Conservation (phyloP, 2,113 vertebrate species). For the Sclerurus mexicanus region DNA sequence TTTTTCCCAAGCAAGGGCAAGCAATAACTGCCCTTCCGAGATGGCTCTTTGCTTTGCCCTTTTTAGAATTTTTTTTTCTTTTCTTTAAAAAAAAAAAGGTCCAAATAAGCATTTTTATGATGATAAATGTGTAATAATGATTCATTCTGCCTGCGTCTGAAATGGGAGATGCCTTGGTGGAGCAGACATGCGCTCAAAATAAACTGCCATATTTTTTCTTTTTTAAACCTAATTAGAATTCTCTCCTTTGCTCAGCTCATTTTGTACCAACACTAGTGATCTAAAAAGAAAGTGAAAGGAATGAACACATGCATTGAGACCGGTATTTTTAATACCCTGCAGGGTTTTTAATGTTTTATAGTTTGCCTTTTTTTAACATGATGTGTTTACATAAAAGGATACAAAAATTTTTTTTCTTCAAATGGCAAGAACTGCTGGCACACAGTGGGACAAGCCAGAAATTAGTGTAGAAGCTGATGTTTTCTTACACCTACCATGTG, state of each 20-base stretch:
- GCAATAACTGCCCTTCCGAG: slow-evolving; percentile 75
- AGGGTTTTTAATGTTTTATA: slow-evolving; percentile 21
- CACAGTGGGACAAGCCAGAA: slow-evolving; percentile 1
- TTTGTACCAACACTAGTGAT: slow-evolving; percentile 49
- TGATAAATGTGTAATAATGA: slow-evolving; percentile 68
- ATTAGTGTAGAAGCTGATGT: not conserved
- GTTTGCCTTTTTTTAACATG: slow-evolving; percentile 34
- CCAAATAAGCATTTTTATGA: slow-evolving; percentile 73
- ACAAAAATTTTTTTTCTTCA: not conserved
- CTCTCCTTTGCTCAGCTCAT: slow-evolving; percentile 49
- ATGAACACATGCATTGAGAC: slow-evolving; percentile 8
- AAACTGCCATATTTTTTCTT: slow-evolving; percentile 53
- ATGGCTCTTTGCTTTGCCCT: slow-evolving; percentile 68
- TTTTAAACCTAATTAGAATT: slow-evolving; percentile 68
- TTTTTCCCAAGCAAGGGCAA: slow-evolving; percentile 73
- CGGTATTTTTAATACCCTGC: slow-evolving; percentile 33
- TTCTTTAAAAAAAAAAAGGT: not conserved
- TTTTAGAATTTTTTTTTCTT: slow-evolving; percentile 49
- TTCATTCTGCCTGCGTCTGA: slow-evolving; percentile 37
- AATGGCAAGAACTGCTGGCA: not conserved
- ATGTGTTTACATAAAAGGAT: slow-evolving; percentile 43
- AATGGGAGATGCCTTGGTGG: slow-evolving; percentile 45
- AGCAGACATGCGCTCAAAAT: slow-evolving; percentile 51
- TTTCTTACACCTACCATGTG: not conserved
- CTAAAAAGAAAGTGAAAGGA: slow-evolving; percentile 59